Conservation (phyloP, 2,888 invertebrate genomes). For the Apotomis turbidana region DNA sequence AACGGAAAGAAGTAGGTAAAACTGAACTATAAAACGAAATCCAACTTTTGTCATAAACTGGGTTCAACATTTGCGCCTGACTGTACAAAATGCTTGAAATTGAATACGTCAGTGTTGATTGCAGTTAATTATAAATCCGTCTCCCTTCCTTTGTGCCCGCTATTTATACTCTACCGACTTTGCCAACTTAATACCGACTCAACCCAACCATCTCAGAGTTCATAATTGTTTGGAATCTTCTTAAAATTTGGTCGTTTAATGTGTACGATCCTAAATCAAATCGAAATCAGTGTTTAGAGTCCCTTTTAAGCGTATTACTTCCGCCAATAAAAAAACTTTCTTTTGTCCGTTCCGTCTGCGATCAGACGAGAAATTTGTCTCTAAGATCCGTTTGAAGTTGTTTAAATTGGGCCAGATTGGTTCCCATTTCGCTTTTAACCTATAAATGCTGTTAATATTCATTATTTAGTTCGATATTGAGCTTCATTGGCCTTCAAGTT, state of each 20-base stretch:
- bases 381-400: slow-evolving; percentile 42
- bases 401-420: slow-evolving; percentile 34
- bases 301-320: slow-evolving; percentile 73
- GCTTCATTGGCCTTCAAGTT: background rate
- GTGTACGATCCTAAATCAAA: slow-evolving; percentile 75
- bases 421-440: slow-evolving; percentile 42
- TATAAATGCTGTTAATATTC: slow-evolving; percentile 32
- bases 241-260: slow-evolving; percentile 64
- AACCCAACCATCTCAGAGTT: slow-evolving; percentile 45
- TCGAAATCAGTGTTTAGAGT: slow-evolving; percentile 73
- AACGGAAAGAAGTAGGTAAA: too few species aligned
- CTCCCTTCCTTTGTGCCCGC: slow-evolving; percentile 76
- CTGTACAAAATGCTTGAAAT: slow-evolving; percentile 76
- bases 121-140: slow-evolving; percentile 83
- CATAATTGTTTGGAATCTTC: slow-evolving; percentile 45
- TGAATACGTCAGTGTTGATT: slow-evolving; percentile 83
- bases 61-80: slow-evolving; percentile 48
- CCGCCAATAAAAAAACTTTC: slow-evolving; percentile 74
- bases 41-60: background rate
- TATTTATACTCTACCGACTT: slow-evolving; percentile 62
- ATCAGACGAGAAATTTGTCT: slow-evolving; percentile 42
- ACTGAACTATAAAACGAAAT: background rate
- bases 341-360: slow-evolving; percentile 57
- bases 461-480: slow-evolving; percentile 14
- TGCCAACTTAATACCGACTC: slow-evolving; percentile 41